Evolutionary conservation across 2,888 invertebrate species (phyloP), one percentile per base, ranked within the genome.

Genomic region (Drosophila paramelanica): DNA sequence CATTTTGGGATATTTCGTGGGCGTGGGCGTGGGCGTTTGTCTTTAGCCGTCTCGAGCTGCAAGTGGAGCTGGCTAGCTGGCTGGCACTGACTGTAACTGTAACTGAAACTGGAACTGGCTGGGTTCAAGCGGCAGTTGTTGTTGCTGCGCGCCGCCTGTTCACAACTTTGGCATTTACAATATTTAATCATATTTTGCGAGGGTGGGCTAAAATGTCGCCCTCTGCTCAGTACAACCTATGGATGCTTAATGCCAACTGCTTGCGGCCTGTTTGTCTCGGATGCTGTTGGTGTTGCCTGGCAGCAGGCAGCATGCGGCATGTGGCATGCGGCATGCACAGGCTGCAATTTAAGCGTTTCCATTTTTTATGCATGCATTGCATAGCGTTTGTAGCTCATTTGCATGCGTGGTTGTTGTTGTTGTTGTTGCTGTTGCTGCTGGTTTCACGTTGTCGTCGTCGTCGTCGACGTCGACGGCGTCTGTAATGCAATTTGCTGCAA

Each of bases 341-440:
- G 45, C 73, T 58, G 66, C 84, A 87, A 83, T 84, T 82, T 79
- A 83, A 85, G 68, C 88, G 67, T 77, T 86, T 74, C 47, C 67
- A 82, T 80, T 86, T 83, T 75, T 82, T 88, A 85, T 83, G 77
- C 88, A 83, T 83, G 86, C 72, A 73, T 73, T 85, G 82, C 83
- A 88, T 74, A 72, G 80, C 88, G 79, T 85, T 88, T 88, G 88
- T 85, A 73, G 80, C 83, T 84, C 86, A 84, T 84, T 84, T 84
- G 86, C 83, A 84, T 84, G 79, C 85, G 81, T 68, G 68, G 80
- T 74, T 77, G 77, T 67, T 62, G 71, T 50, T 51, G 59, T 47
- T 69, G 72, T 51, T 66, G 56, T 60, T 67, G 49, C 64, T 50
- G 49, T 31, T 55, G 42, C n/a, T 67, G 59, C 10, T 68, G 36